Conservation (phyloP, 2,113 vertebrate genomes). For the Loxodonta africana region DNA sequence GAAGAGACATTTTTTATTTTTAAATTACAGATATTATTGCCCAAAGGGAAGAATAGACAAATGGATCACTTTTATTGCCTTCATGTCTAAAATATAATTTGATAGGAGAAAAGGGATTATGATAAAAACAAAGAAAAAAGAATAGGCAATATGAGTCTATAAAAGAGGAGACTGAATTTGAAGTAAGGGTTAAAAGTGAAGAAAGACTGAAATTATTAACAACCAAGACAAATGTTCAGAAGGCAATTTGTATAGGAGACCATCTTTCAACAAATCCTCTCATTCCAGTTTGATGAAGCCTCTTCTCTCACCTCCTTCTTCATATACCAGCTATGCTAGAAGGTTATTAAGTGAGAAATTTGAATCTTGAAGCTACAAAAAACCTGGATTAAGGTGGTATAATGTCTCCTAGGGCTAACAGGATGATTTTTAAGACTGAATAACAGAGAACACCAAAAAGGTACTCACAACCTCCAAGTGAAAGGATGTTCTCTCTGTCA, state of each 20-base stretch:
- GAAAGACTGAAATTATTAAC: neutral
- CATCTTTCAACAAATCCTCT: neutral
- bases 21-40: slow-evolving; percentile 61
- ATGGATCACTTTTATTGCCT: slow-evolving; percentile 50
- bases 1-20: slow-evolving; percentile 50
- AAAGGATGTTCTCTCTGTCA: neutral
- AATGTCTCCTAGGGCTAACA: neutral
- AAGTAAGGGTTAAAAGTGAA: slow-evolving; percentile 52
- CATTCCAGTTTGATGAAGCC: neutral
- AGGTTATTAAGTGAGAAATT: neutral
- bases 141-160: neutral
- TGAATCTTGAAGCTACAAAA: neutral
- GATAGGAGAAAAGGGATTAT: slow-evolving; percentile 47
- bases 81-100: slow-evolving; percentile 57
- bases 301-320: neutral
- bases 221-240: neutral
- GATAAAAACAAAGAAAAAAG: slow-evolving; percentile 3
- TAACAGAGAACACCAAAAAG: neutral
- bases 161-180: slow-evolving; percentile 1
- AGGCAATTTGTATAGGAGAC: neutral
- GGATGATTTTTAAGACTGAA: neutral
- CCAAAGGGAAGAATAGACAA: slow-evolving; percentile 39
- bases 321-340: too few relatives aligned
- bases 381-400: neutral
- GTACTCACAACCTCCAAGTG: neutral